Evolutionary conservation across 2,888 invertebrate genomes (phyloP), one percentile per base, ranked within the genome.

Genomic region (Eurois occulta): DNA sequence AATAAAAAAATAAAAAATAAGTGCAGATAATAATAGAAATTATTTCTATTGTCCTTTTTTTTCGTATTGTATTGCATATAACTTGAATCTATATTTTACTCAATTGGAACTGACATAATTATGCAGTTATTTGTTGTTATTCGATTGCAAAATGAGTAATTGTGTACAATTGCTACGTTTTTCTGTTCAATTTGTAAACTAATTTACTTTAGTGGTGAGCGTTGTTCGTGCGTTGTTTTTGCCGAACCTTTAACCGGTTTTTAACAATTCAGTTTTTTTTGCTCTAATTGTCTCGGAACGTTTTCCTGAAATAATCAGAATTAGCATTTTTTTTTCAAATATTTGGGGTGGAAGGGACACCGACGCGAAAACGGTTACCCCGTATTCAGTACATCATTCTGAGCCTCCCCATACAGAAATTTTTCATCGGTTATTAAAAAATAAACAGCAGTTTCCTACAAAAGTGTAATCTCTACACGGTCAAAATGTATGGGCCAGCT

Each of bases 21-120:
- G n/a, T 81, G 18, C 66, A 74, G 41, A 80, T 55, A 64, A 80
- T 71, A 48, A 80, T 55, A 8, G 41, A 32, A 46, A 70, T 67
- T 32, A 38, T 81, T 75, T 32, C 28, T 11, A 79, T 66, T 72
- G 66, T 73, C 58, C 38, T 48, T 8, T 58, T 72, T 66, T n/a
- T 48, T n/a, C n/a, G n/a, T n/a, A n/a, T n/a, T 41, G 18, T 77
- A n/a, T 70, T 64, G 8, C 28, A 28, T 77, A 52, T 46, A 46
- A 46, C 46, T 46, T 46, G 38, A 35, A n/a, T 18, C 38, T 4
- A 78, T 71, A 80, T 55, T 48, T 80, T 35, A 58, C 16, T n/a
- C n/a, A n/a, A n/a, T n/a, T n/a, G 24, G n/a, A 73, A 73, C 74
- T 80, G 66, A 52, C 60, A 74, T 80, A 52, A 79, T 62, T 52